Evolutionary conservation across 1,140 invertebrate genomes (phyloP).

Genomic region (Magallana ariakensis): DNA sequence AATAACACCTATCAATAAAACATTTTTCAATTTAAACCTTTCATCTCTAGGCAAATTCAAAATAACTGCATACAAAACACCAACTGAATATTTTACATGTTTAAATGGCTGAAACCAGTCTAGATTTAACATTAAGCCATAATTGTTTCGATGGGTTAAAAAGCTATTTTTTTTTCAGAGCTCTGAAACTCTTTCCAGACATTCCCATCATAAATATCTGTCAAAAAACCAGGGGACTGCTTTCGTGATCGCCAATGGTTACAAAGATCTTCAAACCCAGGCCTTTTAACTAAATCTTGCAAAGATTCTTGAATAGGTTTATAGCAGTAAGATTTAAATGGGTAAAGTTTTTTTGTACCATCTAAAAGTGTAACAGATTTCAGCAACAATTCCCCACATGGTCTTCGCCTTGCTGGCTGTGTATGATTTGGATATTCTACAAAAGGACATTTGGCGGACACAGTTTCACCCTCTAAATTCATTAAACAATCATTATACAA

Average conservation of each 20-base stretch:
- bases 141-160: background rate
- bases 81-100: constrained; percentile 49
- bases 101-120: constrained; percentile 51
- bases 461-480: constrained; percentile 41
- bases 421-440: constrained; percentile 45
- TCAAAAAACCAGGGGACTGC: constrained; percentile 30
- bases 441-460: constrained; percentile 38
- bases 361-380: constrained; percentile 24
- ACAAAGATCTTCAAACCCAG: constrained; percentile 53
- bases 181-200: constrained; percentile 54
- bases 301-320: constrained; percentile 43
- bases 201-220: constrained; percentile 56
- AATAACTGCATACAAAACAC: constrained; percentile 44
- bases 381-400: constrained; percentile 38
- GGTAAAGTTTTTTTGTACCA: constrained; percentile 38
- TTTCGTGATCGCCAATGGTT: constrained; percentile 34
- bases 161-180: background rate
- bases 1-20: constrained; percentile 41
- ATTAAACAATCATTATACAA: constrained; percentile 43
- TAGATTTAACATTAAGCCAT: constrained; percentile 47
- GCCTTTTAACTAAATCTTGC: constrained; percentile 34
- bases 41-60: constrained; percentile 40
- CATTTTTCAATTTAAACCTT: constrained; percentile 41
- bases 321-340: constrained; percentile 55
- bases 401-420: background rate